Base-by-base conservation (phyloP, 2,888 invertebrate species). In the Nycteola revayana region DNA sequence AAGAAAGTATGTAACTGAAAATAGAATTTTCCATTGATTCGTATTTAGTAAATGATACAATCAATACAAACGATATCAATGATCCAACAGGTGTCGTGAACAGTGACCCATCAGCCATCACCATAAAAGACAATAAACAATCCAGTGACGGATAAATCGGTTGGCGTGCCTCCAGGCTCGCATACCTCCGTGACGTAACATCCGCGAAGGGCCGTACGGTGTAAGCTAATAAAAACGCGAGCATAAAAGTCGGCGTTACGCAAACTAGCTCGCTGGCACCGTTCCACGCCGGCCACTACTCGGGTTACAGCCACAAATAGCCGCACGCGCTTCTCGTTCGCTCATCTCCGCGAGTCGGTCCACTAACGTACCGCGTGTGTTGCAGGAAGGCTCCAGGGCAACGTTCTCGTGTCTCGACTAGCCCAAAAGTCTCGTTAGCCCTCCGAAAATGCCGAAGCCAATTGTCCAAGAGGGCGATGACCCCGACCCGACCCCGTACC, bases 401-500 rank as follows among this genome's bases (percentile, higher is more conserved):
- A 90, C 90, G 91, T 91, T 91, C 90, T 90, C 90, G 92, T 92
- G 91, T 92, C 92, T 92, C 92, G 81, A 90, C 75, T 90, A 91
- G 91, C 91, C 91, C 91, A 90, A 78, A 83, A 86, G 88, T 89
- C 89, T 89, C 86, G 89, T 90, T 90, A 90, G 89, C 89, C 90
- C 90, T 90, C 85, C 89, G 89, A 94, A 91, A 88, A 96, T 96
- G 96, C 95, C 96, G 91, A 94, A 92, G 90, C 90, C 91, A 67
- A 77, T 77, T 60, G 89, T 83, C 70, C 92, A 92, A 84, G 92
- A 91, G 79, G 94, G 93, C 64, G 96, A 96, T 47, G 97, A 97
- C 92, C 97, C 97, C 89, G 97, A 97, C 93, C 97, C 97, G 83
- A 94, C 96, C 87, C 96, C 96, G 81, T 97, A 95, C 91, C 92